Conservation (phyloP, 2,888 invertebrate genomes). For the Leptopilina myrica region DNA sequence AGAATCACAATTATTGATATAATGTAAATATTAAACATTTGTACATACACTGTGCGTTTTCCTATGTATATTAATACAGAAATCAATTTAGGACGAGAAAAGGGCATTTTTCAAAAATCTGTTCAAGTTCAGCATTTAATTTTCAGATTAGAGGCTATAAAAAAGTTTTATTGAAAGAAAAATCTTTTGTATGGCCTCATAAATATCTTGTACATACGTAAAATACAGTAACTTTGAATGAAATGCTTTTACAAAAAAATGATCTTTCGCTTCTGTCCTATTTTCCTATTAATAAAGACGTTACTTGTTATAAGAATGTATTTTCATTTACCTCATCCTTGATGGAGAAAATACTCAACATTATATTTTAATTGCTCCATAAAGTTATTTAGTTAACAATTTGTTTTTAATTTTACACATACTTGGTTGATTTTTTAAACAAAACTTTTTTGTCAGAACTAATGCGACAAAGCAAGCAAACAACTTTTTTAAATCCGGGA, state of each 20-base stretch:
- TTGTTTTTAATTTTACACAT: too few species aligned
- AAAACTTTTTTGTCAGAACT: too few species aligned
- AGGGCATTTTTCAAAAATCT: background rate
- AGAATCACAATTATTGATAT: constrained; percentile 12
- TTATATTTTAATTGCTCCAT: too few species aligned
- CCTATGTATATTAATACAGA: background rate
- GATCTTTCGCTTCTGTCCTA: background rate
- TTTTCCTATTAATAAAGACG: constrained; percentile 10
- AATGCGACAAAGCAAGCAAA: too few species aligned
- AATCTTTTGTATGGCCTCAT: background rate
- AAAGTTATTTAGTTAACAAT: too few species aligned
- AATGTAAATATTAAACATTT: constrained; percentile 16
- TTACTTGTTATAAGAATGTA: background rate
- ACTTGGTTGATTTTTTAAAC: too few species aligned
- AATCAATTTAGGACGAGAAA: background rate
- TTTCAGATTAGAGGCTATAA: constrained; percentile 26
- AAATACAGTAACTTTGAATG: constrained; percentile 20
- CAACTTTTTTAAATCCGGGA: too few species aligned
- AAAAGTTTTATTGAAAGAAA: background rate
- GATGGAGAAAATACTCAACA: background rate
- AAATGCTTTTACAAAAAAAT: background rate
- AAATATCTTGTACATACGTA: constrained; percentile 32
- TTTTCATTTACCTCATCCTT: background rate
- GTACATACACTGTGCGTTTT: constrained; percentile 22
- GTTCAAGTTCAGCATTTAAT: constrained; percentile 29